Evolutionary conservation across 2,888 invertebrate species (phyloP), one percentile per base, ranked within the genome.

Genomic region (Ectemnius continuus): DNA sequence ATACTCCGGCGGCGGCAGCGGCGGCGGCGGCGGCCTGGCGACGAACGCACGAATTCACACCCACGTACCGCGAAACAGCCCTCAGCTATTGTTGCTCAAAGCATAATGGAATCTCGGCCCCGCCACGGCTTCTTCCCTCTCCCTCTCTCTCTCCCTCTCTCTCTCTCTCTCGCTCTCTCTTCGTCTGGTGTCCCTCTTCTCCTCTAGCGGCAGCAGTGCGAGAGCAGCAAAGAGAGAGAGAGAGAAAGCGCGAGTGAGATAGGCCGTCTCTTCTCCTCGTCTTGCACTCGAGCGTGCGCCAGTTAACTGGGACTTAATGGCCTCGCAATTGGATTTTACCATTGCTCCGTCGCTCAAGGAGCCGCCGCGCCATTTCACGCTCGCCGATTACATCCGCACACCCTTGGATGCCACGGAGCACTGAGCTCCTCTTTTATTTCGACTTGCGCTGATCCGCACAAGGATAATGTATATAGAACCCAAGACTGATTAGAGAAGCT

Each of bases 281-380:
- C 36, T 58, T 74, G 56, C 52, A 67, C 62, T 62, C 71, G 36
- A 36, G 57, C 75, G 65, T 61, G 73, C 81, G 84, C 82, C 86
- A 85, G 88, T 89, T 88, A 90, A 90, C 88, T 86, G 85, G 84
- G 85, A 86, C 85, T 91, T 91, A 90, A 91, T 91, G 88, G 90
- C 88, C 87, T 91, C 86, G 86, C 90, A 91, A 91, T 91, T 90
- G 88, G 89, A 91, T 91, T 90, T 90, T 90, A 90, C 90, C 87
- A 91, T 90, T 91, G 90, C 89, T 88, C 88, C 87, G 36, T 87
- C 86, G 86, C 87, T 84, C 81, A 85, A 88, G 86, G 86, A 87
- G 86, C 83, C 77, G 82, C 36, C 36, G 36, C 36, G 36, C 83
- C 84, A 86, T 89, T 89, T 88, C 87, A 87, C 90, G 89, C 88